Percentiles rank a stretch among this genome's conserved stretches.
These are phyloP conservation scores for Anthonomus grandis DNA, from an alignment of 1,140 invertebrate genomes.

Conservation along the genomic window DNA sequence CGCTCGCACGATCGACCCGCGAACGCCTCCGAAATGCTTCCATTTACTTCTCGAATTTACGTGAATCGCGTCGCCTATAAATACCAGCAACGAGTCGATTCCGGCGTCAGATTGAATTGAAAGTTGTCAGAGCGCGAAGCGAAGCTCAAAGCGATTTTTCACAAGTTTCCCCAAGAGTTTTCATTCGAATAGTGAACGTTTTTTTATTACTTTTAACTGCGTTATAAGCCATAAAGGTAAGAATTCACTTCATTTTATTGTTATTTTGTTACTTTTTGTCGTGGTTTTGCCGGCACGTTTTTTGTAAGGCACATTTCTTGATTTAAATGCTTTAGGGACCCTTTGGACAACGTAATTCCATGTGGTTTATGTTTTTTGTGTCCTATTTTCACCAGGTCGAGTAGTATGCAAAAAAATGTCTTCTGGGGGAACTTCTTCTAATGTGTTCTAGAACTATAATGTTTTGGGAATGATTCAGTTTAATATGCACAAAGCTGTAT, in stretches of 20 bases:
- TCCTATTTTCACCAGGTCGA: too few species aligned
- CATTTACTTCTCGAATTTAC: constrained; percentile 40
- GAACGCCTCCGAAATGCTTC: constrained; percentile 28
- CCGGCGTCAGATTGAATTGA: constrained; percentile 31
- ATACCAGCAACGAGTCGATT: constrained; percentile 32
- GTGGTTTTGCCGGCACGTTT: too few species aligned
- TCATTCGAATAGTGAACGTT: constrained; percentile 19
- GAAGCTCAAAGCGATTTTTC: constrained; percentile 23
- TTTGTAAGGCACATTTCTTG: background rate
- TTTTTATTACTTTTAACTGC: constrained; percentile 12
- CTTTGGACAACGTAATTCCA: too few species aligned
- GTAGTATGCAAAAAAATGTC: too few species aligned
- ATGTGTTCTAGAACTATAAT: too few species aligned
- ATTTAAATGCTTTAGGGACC: background rate
- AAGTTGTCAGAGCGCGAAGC: constrained; percentile 1
- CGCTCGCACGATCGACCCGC: constrained; percentile 26
- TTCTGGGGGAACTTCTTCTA: too few species aligned
- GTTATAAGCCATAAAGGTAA: constrained; percentile 28
- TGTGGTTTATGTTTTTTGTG: too few species aligned
- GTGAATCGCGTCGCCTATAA: constrained; percentile 40
- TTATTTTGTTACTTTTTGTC: background rate
- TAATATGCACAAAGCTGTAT: too few species aligned
- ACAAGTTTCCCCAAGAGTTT: background rate
- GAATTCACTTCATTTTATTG: background rate
- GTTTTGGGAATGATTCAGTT: too few species aligned